Conservation (phyloP, 1,140 invertebrate genomes). For the Doryteuthis pealeii region DNA sequence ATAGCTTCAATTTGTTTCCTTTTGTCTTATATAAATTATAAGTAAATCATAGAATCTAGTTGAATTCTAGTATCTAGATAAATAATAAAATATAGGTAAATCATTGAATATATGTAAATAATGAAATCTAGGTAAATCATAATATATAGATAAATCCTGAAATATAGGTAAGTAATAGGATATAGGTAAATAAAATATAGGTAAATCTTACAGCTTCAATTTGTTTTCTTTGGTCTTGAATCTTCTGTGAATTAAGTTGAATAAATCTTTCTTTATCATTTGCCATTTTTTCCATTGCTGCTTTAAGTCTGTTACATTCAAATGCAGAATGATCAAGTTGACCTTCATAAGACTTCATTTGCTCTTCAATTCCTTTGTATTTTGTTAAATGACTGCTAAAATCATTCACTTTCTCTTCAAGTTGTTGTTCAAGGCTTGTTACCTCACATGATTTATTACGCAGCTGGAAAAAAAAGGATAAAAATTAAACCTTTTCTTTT, state of each 20-base stretch:
- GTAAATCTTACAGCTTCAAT: constrained; percentile 51
- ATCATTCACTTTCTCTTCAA: constrained; percentile 42
- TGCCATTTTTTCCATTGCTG: constrained; percentile 11
- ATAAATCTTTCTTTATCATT: constrained; percentile 30
- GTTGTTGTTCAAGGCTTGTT: constrained; percentile 37
- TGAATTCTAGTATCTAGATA: too few relatives aligned
- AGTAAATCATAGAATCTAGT: too few relatives aligned
- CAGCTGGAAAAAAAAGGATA: constrained; percentile 25
- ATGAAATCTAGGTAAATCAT: too few relatives aligned
- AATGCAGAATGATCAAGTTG: constrained; percentile 29
- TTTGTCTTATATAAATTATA: too few relatives aligned
- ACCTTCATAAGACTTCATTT: constrained; percentile 27
- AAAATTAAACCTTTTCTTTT: too few relatives aligned
- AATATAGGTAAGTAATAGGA: too few relatives aligned
- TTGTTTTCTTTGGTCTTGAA: constrained; percentile 45
- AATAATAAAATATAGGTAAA: too few relatives aligned
- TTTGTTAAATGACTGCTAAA: constrained; percentile 28
- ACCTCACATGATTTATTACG: constrained; percentile 41
- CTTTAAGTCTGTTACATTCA: constrained; percentile 23
- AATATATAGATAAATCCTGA: too few relatives aligned
- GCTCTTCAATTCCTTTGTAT: constrained; percentile 36
- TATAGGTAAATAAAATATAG: too few relatives aligned
- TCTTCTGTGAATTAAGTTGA: constrained; percentile 40
- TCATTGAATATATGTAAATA: too few relatives aligned
- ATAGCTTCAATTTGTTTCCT: too few relatives aligned